Evolutionary conservation across 2,888 invertebrate species (phyloP), one percentile per base, ranked within the genome.

Genomic region (Electrophaes corylata): DNA sequence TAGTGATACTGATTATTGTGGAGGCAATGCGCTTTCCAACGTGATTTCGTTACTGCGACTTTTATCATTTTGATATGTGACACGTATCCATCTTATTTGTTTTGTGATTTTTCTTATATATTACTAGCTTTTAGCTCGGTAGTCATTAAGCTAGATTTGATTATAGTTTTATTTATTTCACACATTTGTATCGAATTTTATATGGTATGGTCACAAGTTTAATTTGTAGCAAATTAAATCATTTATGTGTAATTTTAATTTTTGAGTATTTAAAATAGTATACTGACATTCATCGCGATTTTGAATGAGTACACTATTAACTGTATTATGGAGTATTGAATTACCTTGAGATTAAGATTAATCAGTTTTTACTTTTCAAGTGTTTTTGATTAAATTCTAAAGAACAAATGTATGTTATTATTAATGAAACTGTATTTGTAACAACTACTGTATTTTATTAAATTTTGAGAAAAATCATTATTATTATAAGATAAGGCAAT

Each of bases 1-100:
- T 91, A 91, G 91, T 91, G 91, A 91, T 91, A 91, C 84, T 89
- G 87, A 78, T 86, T 85, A 82, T 81, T 82, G 79, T 49, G 57
- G 52, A 80, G 80, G 78, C 80, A 73, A 79, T 76, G 82, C 81
- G 84, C 84, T 84, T 75, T 77, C 78, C 73, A 78, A 81, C 81
- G 76, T 76, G 75, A 77, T 72, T n/a, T 76, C 76, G 76, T 79
- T 79, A 78, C 77, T 77, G 73, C 79, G 78, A 76, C 76, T 81
- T n/a, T 78, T 74, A 72, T 83, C 78, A 66, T 80, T 80, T 81
- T 77, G 75, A 75, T 78, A 79, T 83, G 79, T 82, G 81, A 81
- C 76, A 80, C 79, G 81, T 81, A 81, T 81, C 84, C 79, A 74
- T 76, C 75, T 64, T 72, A 70, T 73, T 74, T 67, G 74, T 72